A percentile compares a stretch with the other conserved stretches of the same genome.
phyloP scores from a whole-genome alignment of 23 tunicate genomes.

The Ciona savignyi region DNA sequence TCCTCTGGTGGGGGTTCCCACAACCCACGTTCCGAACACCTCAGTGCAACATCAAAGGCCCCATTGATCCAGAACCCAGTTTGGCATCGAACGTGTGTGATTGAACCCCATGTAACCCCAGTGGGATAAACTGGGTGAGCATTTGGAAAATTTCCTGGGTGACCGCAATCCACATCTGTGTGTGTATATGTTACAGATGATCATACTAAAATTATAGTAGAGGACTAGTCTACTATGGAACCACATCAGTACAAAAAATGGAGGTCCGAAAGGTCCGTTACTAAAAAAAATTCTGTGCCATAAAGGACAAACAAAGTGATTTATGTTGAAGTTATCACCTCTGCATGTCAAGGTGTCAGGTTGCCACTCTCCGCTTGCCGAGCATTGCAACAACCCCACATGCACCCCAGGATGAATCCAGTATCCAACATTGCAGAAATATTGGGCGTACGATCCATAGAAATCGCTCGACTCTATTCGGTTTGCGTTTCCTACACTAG shows the following conservation, averaged over 20 bases:
- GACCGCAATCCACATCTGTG: conserved; percentile 46
- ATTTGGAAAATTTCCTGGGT: conserved; percentile 48
- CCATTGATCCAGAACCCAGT: conserved; percentile 45
- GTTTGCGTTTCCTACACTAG: conserved; percentile 13
- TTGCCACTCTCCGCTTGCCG: conserved; percentile 43
- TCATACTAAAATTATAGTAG: no score
- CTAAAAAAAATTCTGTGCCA: no score
- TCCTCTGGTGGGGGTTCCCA: conserved; percentile 64
- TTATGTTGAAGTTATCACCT: conserved; percentile 19
- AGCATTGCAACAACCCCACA: conserved; percentile 18
- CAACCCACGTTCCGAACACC: conserved; percentile 38
- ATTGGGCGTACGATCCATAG: conserved; percentile 40
- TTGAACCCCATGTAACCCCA: conserved; percentile 17
- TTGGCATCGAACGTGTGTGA: conserved; percentile 31
- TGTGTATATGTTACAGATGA: conserved; percentile 20
- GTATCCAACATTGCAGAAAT: conserved; percentile 39
- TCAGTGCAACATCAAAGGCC: not conserved
- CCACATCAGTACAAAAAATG: not conserved
- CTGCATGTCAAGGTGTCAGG: conserved; percentile 27
- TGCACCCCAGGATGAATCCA: conserved; percentile 48
- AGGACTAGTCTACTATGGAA: not conserved
- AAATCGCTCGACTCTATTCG: conserved; percentile 6
- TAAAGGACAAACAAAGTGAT: not conserved
- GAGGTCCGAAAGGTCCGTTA: no score
- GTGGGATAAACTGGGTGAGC: conserved; percentile 2